Percentiles rank a stretch among this genome's conserved stretches.
Conservation (phyloP, 2,113 vertebrate species). For the Ploceus nigricollis region DNA sequence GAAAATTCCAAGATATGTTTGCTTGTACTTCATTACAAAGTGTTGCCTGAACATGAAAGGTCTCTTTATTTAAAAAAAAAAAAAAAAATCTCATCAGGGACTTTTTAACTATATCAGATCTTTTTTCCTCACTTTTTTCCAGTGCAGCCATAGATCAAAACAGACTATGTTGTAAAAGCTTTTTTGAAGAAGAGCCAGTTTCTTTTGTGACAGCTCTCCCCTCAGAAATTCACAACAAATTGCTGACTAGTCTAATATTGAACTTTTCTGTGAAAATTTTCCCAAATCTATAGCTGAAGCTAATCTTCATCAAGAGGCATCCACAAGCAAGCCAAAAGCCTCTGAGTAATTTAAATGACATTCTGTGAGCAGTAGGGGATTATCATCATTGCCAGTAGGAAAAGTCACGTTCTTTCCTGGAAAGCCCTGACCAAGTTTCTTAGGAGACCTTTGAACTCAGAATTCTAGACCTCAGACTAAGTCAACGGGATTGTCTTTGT, state of each 20-base stretch:
- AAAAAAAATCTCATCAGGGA: not conserved
- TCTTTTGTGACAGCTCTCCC: not conserved
- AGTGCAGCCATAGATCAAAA: conserved; percentile 29
- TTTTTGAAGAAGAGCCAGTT: conserved; percentile 53
- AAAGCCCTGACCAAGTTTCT: not conserved
- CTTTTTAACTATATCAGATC: conserved; percentile 3
- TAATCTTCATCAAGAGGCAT: not conserved
- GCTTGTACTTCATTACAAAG: conserved; percentile 33
- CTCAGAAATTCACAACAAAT: conserved; percentile 34
- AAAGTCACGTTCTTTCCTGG: not conserved
- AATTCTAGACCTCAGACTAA: not conserved
- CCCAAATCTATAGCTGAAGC: not conserved
- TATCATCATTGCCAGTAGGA: not conserved
- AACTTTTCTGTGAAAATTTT: not conserved
- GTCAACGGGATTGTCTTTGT: not conserved
- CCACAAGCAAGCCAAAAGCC: not conserved
- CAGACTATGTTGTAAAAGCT: conserved; percentile 28
- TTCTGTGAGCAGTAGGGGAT: not conserved
- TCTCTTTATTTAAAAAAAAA: not conserved
- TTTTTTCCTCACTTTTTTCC: not conserved
- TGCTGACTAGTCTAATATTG: not conserved
- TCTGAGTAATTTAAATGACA: not conserved
- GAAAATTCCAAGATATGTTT: not conserved
- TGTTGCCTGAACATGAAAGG: conserved; percentile 14
- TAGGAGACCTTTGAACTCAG: not conserved